A percentile compares a stretch with the other conserved stretches of the same genome.
These are phyloP conservation scores for Scaptodrosophila lebanonensis DNA, from an alignment of 1,140 invertebrate genomes.

Conservation along the genomic window DNA sequence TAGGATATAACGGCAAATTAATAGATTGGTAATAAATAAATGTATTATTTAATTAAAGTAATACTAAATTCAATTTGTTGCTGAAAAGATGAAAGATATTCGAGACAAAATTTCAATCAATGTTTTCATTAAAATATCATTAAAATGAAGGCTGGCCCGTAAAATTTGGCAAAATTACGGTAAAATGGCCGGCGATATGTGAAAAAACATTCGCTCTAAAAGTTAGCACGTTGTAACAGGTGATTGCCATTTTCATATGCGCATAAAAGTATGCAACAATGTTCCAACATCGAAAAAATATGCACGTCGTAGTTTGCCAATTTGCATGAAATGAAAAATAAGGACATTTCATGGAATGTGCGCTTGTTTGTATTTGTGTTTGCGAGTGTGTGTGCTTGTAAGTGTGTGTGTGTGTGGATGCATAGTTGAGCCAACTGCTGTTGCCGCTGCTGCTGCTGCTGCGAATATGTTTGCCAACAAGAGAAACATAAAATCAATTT, in stretches of 20 bases:
- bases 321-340: constrained; percentile 16
- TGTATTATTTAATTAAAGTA: too few species aligned
- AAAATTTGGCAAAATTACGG: too few species aligned
- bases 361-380: background rate
- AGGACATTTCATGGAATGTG: constrained; percentile 7
- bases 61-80: too few species aligned
- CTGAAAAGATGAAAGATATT: too few species aligned
- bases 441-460: background rate
- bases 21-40: too few species aligned
- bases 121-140: too few species aligned
- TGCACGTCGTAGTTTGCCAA: constrained; percentile 8
- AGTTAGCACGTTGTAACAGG: background rate
- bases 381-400: background rate
- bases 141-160: too few species aligned
- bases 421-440: too few species aligned
- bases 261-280: constrained; percentile 18
- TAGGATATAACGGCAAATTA: too few species aligned
- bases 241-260: background rate
- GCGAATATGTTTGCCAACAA: constrained; percentile 13
- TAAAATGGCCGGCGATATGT: too few species aligned
- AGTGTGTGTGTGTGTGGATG: background rate
- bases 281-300: background rate
- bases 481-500: constrained; percentile 60
- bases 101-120: too few species aligned
- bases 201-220: too few species aligned